Evolutionary conservation across 2,113 vertebrate species (phyloP).

Genomic region (Onychorhynchus coronatus): DNA sequence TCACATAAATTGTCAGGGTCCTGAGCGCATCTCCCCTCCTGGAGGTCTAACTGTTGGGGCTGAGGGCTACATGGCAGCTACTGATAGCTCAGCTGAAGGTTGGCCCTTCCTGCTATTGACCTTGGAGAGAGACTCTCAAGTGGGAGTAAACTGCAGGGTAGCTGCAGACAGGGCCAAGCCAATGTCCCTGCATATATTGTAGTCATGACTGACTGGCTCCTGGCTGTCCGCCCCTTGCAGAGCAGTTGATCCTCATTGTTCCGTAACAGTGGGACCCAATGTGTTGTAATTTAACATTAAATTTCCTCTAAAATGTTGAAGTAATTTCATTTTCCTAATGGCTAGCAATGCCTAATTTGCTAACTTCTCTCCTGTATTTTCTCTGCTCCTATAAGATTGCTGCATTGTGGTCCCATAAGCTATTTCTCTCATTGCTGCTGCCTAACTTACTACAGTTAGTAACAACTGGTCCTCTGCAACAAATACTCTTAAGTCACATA

Average conservation of each 20-base stretch:
- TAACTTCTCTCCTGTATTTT: background rate
- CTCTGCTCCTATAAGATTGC: background rate
- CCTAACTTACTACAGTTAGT: background rate
- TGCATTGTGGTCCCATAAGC: background rate
- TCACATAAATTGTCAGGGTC: background rate
- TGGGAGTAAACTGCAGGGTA: background rate
- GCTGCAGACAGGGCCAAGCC: background rate
- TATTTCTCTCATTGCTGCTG: background rate
- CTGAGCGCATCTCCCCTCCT: background rate
- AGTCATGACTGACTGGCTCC: background rate
- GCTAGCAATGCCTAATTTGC: background rate
- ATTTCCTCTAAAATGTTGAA: background rate
- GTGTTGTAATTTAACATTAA: background rate
- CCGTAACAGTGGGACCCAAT: background rate
- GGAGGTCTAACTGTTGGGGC: background rate
- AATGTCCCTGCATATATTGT: background rate
- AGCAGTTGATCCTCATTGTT: background rate
- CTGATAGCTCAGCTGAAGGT: background rate
- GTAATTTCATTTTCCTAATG: background rate
- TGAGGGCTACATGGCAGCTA: background rate
- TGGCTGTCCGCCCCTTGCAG: background rate
- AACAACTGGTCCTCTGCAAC: background rate
- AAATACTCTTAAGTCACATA: background rate
- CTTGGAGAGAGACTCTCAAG: background rate
- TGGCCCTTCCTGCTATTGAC: background rate